Evolutionary conservation across 2,797 vertebrate species (phyloP).

Genomic region (Nyctalus aviator): DNA sequence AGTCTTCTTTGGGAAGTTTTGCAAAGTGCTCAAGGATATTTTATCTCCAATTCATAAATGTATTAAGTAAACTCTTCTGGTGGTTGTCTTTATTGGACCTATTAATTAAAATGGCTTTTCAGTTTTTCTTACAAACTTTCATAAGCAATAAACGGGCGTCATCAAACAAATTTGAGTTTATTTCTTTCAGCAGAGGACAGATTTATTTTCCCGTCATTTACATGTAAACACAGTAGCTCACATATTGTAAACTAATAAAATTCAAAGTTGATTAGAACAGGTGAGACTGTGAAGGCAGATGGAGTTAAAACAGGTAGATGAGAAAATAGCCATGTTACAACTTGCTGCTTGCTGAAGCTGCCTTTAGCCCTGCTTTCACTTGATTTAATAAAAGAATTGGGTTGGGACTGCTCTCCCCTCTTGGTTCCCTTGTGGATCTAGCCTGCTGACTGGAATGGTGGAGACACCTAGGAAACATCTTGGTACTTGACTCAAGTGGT

Average conservation of each 20-base stretch:
- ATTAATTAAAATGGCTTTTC: conserved; percentile 5
- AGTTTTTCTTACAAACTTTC: conserved; percentile 31
- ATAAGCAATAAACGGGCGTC: neutral
- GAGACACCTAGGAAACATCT: neutral
- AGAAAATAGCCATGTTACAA: neutral
- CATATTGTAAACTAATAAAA: neutral
- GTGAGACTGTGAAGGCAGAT: neutral
- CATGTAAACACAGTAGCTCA: neutral
- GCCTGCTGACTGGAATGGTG: neutral
- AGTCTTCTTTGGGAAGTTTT: neutral
- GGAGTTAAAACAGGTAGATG: neutral
- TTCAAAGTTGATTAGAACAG: neutral
- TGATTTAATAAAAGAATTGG: neutral
- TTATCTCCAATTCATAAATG: neutral
- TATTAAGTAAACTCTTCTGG: neutral
- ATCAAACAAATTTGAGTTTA: conserved; percentile 2
- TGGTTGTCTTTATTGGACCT: conserved; percentile 20
- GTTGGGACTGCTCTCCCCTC: neutral
- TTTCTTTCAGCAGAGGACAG: neutral
- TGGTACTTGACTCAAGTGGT: neutral
- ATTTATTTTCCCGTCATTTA: conserved; percentile 27
- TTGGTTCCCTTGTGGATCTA: neutral
- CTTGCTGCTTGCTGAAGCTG: neutral
- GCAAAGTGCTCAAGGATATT: neutral
- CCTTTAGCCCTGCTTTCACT: neutral